A percentile compares a stretch with the other conserved stretches of the same genome.
Evolutionary conservation across 2,113 vertebrate species (phyloP).

Genomic region (Uropsilus gracilis): DNA sequence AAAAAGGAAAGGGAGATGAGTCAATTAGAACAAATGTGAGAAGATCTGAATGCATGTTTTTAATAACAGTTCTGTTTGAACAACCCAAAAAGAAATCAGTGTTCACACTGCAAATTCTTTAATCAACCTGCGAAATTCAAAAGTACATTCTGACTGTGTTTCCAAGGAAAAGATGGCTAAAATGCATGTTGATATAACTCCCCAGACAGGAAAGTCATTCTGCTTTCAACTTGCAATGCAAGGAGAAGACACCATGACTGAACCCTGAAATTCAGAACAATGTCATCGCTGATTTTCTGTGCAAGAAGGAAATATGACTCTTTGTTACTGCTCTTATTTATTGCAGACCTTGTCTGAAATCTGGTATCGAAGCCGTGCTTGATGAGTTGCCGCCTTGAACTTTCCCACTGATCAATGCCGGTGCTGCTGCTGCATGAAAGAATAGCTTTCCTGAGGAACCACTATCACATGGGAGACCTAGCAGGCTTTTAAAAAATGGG

Average conservation of each 20-base stretch:
- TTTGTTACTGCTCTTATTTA: conserved; percentile 88
- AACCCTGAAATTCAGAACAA: conserved; percentile 84
- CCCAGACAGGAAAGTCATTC: conserved; percentile 63
- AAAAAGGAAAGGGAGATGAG: background rate
- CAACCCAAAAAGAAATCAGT: conserved; percentile 34
- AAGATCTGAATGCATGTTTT: conserved; percentile 74
- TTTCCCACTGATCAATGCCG: conserved; percentile 90
- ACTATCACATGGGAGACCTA: conserved; percentile 82
- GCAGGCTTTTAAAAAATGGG: conserved; percentile 59
- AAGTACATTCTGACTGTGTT: conserved; percentile 68
- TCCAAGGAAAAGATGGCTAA: conserved; percentile 73
- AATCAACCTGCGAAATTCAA: conserved; percentile 67
- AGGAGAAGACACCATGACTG: conserved; percentile 72
- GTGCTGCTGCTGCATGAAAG: conserved; percentile 85
- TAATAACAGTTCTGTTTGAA: background rate
- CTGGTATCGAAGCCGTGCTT: conserved; percentile 87
- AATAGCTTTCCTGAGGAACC: conserved; percentile 85
- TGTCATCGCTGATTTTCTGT: conserved; percentile 84
- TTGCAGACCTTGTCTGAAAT: conserved; percentile 88
- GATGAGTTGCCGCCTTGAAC: conserved; percentile 90
- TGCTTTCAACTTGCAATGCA: conserved; percentile 67
- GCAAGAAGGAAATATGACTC: conserved; percentile 86
- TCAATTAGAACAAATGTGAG: conserved; percentile 50
- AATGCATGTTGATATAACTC: conserved; percentile 71
- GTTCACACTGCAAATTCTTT: conserved; percentile 64